A percentile compares a stretch with the other conserved stretches of the same genome.
These are phyloP conservation scores for Harpalus rubripes DNA, from an alignment of 2,888 invertebrate species.

Conservation along the genomic window DNA sequence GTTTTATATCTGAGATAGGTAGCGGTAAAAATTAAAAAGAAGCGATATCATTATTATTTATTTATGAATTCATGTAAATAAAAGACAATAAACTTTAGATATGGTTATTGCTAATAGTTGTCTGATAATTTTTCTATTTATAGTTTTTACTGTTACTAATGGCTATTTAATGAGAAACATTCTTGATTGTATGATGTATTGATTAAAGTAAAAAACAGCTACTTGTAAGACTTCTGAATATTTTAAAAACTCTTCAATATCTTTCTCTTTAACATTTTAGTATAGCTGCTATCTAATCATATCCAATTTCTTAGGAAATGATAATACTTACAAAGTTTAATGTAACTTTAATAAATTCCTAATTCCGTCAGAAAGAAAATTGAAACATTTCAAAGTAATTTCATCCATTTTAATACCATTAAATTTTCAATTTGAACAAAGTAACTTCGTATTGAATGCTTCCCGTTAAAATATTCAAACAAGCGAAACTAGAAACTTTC, in stretches of 20 bases:
- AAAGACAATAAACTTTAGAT: constrained; percentile 34
- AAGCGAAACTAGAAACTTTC: constrained; percentile 44
- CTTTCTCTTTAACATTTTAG: constrained; percentile 30
- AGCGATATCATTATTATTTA: constrained; percentile 17
- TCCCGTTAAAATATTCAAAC: constrained; percentile 51
- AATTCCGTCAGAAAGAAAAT: constrained; percentile 31
- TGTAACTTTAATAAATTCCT: constrained; percentile 46
- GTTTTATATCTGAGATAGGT: not conserved
- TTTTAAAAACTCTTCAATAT: constrained; percentile 9
- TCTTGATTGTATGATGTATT: constrained; percentile 41
- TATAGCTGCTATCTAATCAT: constrained; percentile 32
- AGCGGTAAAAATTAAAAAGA: not conserved
- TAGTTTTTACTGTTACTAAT: constrained; percentile 52
- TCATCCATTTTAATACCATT: constrained; percentile 43
- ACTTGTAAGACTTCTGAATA: constrained; percentile 29
- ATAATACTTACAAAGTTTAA: constrained; percentile 43
- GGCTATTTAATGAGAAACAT: constrained; percentile 33
- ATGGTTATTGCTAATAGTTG: constrained; percentile 39
- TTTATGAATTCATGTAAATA: constrained; percentile 22
- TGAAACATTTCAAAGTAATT: constrained; percentile 47
- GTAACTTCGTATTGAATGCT: constrained; percentile 32
- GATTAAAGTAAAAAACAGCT: constrained; percentile 27
- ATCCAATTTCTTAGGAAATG: constrained; percentile 42
- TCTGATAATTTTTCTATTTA: constrained; percentile 33
- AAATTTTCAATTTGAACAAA: constrained; percentile 48